Evolutionary conservation across 2,888 invertebrate species (phyloP), one percentile per base, ranked within the genome.

Genomic region (Aleiodes alternator): DNA sequence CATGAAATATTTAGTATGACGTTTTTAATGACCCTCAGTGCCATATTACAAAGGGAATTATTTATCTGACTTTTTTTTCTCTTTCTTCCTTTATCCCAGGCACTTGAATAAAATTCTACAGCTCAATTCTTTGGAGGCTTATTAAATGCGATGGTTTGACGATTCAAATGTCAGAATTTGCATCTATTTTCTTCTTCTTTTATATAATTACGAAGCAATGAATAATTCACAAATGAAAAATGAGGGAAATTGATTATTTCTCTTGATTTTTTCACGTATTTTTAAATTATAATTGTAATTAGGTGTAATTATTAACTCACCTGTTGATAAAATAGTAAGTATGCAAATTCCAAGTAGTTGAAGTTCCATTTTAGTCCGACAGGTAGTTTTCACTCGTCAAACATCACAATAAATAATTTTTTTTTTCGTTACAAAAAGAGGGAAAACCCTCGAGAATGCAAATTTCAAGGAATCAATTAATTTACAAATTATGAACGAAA

Each of bases 281-380:
- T 38, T 8, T 38, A 7, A 38, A 38, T 38, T 2, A 38, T 23
- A 38, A 38, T 38, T 38, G 5, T 8, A 38, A 38, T 7, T 7
- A 38, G 43, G 4, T 7, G 8, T 9, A 43, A 43, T 43, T 9
- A 9, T 68, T 55, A 11, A n/a, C 84, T 87, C 80, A 88, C 88
- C 87, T 87, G 86, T 83, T 79, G 82, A 80, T 75, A 83, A 79
- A 82, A 78, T 83, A 76, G 86, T 82, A 66, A 86, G 76, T 77
- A 78, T 83, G 77, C 87, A 82, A 70, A 86, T 73, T 77, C 78
- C 80, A 78, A 88, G 86, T 85, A 87, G 85, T 83, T 80, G 80
- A 73, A 86, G 84, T 79, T 84, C 83, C 87, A 87, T 87, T 85
- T 82, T 84, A 80, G 84, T 83, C 85, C 81, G 85, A 82, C 87